Evolutionary conservation across 2,113 vertebrate genomes (phyloP).

Genomic region (Tympanuchus pallidicinctus): DNA sequence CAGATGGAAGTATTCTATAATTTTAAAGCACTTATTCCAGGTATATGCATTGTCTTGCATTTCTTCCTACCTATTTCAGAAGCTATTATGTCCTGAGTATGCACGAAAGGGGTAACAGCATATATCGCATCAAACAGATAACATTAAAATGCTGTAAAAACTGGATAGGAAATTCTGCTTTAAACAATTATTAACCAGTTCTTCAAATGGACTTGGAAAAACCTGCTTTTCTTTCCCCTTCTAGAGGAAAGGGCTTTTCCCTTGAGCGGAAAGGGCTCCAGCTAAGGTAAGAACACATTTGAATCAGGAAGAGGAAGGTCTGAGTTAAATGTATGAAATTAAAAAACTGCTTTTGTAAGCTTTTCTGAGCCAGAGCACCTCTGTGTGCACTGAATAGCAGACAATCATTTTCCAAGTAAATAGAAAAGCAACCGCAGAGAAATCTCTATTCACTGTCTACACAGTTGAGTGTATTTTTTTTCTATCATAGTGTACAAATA

Average conservation of each 20-base stretch:
- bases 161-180: not conserved
- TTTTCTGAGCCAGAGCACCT: not conserved
- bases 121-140: not conserved
- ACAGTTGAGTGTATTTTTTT: not conserved
- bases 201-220: not conserved
- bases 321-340: not conserved
- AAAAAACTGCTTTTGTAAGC: not conserved
- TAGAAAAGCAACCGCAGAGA: not conserved
- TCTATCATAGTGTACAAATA: not conserved
- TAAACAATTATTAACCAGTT: not conserved
- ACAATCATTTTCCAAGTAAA: not conserved
- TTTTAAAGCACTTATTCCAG: not conserved
- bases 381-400: not conserved
- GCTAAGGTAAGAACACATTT: not conserved
- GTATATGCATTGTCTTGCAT: rapidly evolving
- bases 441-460: not conserved
- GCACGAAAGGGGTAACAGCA: not conserved
- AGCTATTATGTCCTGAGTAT: not conserved
- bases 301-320: not conserved
- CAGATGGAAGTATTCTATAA: not conserved
- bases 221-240: not conserved
- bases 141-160: not conserved
- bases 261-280: not conserved
- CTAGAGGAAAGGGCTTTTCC: not conserved
- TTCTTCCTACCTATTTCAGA: not conserved